Conservation (phyloP, 2,113 vertebrate genomes). For the Hydrochoerus hydrochaeris region DNA sequence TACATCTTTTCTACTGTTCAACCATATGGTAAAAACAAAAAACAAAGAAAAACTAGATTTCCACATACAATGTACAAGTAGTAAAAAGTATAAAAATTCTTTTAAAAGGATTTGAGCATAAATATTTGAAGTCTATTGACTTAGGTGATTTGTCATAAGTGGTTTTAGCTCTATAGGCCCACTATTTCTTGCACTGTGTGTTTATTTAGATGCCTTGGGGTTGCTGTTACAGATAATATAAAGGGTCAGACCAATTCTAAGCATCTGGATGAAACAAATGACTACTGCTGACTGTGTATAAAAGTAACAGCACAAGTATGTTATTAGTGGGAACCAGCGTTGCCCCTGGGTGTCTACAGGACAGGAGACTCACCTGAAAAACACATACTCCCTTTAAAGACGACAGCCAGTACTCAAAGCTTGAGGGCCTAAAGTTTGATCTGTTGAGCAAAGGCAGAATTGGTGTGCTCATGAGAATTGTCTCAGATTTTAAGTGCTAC, state of each 20-base stretch:
- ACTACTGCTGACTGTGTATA: background rate
- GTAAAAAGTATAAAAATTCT: background rate
- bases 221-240: background rate
- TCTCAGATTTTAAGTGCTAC: background rate
- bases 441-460: background rate
- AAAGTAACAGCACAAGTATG: background rate
- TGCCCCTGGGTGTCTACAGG: background rate
- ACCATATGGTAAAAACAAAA: background rate
- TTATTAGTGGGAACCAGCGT: background rate
- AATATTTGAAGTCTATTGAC: background rate
- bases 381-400: rapidly evolving
- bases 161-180: background rate
- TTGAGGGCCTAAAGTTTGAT: background rate
- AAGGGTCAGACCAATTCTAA: background rate
- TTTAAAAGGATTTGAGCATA: background rate
- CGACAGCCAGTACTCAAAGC: background rate
- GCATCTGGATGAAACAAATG: background rate
- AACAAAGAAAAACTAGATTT: background rate
- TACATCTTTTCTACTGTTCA: background rate
- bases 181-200: background rate
- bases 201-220: background rate
- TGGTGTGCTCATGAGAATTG: background rate
- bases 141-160: background rate
- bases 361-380: background rate
- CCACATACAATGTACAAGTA: background rate